Evolutionary conservation across 2,113 vertebrate genomes (phyloP).

Genomic region (Antigone vipio): DNA sequence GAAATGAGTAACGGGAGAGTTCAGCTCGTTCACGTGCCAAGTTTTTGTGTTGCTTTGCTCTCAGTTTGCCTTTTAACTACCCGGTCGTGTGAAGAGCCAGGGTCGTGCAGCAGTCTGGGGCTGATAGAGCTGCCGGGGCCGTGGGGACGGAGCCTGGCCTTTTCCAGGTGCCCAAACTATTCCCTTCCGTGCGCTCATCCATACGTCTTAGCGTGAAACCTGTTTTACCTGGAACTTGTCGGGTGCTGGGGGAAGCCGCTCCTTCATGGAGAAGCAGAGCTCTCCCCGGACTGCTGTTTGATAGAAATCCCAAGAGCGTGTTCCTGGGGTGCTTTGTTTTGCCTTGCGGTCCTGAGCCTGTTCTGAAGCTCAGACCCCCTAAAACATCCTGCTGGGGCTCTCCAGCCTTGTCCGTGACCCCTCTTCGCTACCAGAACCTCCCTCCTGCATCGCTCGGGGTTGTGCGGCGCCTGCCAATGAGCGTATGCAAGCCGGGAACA

Average conservation of each 20-base stretch:
- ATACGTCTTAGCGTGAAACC: neutral
- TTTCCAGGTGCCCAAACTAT: neutral
- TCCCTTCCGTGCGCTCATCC: too few species aligned
- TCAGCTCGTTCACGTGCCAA: neutral
- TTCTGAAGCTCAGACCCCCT: neutral
- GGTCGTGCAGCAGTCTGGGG: fast-evolving
- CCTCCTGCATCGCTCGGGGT: neutral
- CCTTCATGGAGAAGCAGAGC: neutral
- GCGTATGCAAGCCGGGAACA: fast-evolving
- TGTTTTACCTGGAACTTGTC: neutral
- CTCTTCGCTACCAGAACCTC: too few species aligned
- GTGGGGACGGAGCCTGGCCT: neutral
- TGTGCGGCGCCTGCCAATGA: fast-evolving
- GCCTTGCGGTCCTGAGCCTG: neutral
- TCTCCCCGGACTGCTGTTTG: neutral
- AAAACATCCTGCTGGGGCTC: neutral
- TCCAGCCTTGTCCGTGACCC: neutral
- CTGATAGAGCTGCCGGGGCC: fast-evolving
- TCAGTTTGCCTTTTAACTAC: neutral
- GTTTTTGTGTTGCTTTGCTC: neutral
- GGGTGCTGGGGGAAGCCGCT: neutral
- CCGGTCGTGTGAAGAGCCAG: fast-evolving
- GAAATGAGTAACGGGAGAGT: neutral
- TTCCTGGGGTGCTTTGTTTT: neutral
- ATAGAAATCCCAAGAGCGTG: too few species aligned